Percentiles rank a stretch among this genome's conserved stretches.
These are phyloP conservation scores for Gadus macrocephalus DNA, from an alignment of 2,113 vertebrate genomes.

Conservation along the genomic window DNA sequence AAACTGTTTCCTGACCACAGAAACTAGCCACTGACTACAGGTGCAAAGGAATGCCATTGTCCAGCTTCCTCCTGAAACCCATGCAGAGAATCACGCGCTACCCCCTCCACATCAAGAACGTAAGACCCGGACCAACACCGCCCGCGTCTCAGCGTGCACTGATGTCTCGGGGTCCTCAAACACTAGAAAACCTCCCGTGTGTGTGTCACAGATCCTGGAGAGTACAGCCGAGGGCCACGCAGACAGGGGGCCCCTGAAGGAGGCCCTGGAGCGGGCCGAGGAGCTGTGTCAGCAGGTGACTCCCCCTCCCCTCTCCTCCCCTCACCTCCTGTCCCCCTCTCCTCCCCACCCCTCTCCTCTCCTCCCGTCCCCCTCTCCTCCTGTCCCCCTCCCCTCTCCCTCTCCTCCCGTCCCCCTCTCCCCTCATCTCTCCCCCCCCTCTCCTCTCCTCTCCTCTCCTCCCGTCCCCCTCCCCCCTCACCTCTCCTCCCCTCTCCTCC, in stretches of 20 bases:
- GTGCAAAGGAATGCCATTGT: conserved; percentile 97
- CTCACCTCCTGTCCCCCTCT: too few relatives aligned
- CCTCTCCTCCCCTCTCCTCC: too few relatives aligned
- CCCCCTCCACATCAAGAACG: conserved; percentile 93
- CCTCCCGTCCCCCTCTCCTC: not conserved
- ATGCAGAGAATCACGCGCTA: conserved; percentile 99
- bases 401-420: not conserved
- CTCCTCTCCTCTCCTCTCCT: too few relatives aligned
- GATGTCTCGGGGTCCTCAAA: too few relatives aligned
- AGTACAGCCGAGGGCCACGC: conserved; percentile 83
- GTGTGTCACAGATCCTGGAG: conserved; percentile 82
- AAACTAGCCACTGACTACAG: conserved; percentile 90
- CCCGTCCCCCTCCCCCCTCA: too few relatives aligned
- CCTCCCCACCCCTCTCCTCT: too few relatives aligned
- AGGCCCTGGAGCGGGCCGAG: conserved; percentile 87
- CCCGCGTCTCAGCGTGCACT: not conserved
- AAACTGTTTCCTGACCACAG: conserved; percentile 56
- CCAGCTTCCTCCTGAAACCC: conserved; percentile 95
- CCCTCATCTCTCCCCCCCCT: not conserved
- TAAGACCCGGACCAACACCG: conserved; percentile 54
- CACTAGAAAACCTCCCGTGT: not conserved
- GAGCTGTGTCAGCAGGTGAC: conserved; percentile 79
- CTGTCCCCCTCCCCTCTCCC: not conserved
- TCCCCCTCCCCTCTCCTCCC: not conserved
- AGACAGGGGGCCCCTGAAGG: conserved; percentile 75